Conservation (phyloP, 2,797 vertebrate species). For the Tragelaphus eurycerus region DNA sequence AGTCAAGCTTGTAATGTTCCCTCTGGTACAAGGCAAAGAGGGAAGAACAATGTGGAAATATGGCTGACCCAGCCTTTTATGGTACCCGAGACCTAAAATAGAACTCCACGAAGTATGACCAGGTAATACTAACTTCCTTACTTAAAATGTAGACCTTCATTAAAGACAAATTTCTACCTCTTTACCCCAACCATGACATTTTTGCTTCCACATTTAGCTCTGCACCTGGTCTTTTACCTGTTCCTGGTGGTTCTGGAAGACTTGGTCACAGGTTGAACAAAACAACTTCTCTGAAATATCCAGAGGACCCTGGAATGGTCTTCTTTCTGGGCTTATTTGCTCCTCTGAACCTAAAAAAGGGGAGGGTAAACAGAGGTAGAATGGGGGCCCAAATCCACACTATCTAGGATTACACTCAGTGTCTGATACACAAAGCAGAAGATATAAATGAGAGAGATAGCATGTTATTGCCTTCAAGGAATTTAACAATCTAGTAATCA, state of each 20-base stretch:
- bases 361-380: neutral
- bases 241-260: constrained; percentile 90
- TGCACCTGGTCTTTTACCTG: constrained; percentile 84
- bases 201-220: neutral
- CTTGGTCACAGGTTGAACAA: constrained; percentile 89
- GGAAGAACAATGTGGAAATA: neutral
- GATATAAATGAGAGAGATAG: neutral
- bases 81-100: neutral
- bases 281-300: constrained; percentile 87
- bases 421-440: neutral
- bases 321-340: constrained; percentile 39
- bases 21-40: constrained; percentile 80
- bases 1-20: constrained; percentile 97
- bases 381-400: neutral
- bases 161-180: neutral
- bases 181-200: neutral
- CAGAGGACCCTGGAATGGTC: constrained; percentile 15
- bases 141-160: neutral
- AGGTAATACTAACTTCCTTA: neutral
- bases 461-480: neutral
- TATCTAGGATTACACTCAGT: neutral
- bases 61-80: neutral
- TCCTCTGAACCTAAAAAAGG: constrained; percentile 49
- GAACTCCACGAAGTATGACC: neutral
- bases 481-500: neutral